Conservation (phyloP, 2,113 vertebrate species). For the Thymallus thymallus region DNA sequence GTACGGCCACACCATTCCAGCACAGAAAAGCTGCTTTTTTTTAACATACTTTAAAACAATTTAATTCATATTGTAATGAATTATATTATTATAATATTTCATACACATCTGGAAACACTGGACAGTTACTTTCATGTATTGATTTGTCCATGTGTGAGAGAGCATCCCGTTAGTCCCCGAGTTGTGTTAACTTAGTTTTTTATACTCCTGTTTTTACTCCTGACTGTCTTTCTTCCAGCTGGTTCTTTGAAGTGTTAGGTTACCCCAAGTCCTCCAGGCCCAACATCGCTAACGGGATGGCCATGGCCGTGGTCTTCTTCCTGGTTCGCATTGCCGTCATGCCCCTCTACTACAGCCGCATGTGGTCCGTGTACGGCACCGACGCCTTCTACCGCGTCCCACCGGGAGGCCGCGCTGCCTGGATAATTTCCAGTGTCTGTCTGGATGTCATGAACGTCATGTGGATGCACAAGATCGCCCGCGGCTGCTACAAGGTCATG, state of each 20-base stretch:
- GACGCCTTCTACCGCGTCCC: conserved; percentile 84
- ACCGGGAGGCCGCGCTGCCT: conserved; percentile 79
- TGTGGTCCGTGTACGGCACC: conserved; percentile 85
- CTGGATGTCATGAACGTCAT: conserved; percentile 96
- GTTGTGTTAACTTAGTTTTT: neutral
- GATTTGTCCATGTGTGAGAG: too few relatives aligned
- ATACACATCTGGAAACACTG: too few relatives aligned
- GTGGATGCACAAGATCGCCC: conserved; percentile 97
- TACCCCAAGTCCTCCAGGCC: conserved; percentile 88
- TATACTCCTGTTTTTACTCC: neutral
- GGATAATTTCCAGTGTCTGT: conserved; percentile 84
- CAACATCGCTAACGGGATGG: conserved; percentile 90
- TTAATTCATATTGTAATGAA: too few relatives aligned
- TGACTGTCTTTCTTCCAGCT: conserved; percentile 79
- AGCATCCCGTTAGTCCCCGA: neutral
- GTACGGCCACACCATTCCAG: too few relatives aligned
- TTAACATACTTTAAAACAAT: too few relatives aligned
- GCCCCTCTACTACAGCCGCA: conserved; percentile 83
- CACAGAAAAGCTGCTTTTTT: too few relatives aligned
- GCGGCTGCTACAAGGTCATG: conserved; percentile 89
- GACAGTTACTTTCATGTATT: too few relatives aligned
- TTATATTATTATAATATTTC: too few relatives aligned
- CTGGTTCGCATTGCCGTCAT: conserved; percentile 88
- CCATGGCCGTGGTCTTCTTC: conserved; percentile 94
- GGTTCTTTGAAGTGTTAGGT: conserved; percentile 95